Evolutionary conservation across 2,113 vertebrate genomes (phyloP).

Genomic region (Tautogolabrus adspersus): DNA sequence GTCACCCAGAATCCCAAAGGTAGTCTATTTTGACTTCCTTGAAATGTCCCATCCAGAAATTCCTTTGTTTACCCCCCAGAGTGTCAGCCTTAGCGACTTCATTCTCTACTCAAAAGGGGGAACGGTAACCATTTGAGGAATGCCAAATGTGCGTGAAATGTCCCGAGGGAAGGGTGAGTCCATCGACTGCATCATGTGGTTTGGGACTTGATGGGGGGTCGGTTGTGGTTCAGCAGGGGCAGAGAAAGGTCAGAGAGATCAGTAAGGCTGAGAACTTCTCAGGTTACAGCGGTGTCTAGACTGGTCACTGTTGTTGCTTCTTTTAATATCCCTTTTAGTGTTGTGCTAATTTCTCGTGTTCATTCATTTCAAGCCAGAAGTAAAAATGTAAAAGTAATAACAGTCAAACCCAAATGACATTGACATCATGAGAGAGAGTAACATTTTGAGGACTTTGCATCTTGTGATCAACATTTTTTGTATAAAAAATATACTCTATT

Average conservation of each 20-base stretch:
- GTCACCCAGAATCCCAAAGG: slow-evolving; percentile 27
- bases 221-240: slow-evolving; percentile 32
- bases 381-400: background rate
- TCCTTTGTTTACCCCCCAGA: slow-evolving; percentile 45
- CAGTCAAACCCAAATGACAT: too few species aligned
- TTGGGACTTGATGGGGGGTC: slow-evolving; percentile 22
- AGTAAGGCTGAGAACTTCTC: slow-evolving; percentile 18
- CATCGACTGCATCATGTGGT: slow-evolving; percentile 5
- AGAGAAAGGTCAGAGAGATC: slow-evolving; percentile 48
- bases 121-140: slow-evolving; percentile 56
- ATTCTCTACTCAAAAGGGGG: slow-evolving; percentile 17
- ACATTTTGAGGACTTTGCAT: background rate
- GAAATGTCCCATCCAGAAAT: slow-evolving; percentile 32
- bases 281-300: slow-evolving; percentile 45
- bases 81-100: slow-evolving; percentile 34
- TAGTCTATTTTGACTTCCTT: slow-evolving; percentile 34
- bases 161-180: slow-evolving; percentile 40
- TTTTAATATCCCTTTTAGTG: slow-evolving; percentile 5
- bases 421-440: too few species aligned
- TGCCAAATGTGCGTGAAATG: slow-evolving; percentile 56
- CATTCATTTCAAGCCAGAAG: background rate
- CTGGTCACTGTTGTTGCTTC: background rate
- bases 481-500: background rate
- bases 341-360: background rate
- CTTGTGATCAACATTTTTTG: background rate